A percentile compares a stretch with the other conserved stretches of the same genome.
phyloP scores from a whole-genome alignment of 2,888 invertebrate species.

The Calameuta filiformis region DNA sequence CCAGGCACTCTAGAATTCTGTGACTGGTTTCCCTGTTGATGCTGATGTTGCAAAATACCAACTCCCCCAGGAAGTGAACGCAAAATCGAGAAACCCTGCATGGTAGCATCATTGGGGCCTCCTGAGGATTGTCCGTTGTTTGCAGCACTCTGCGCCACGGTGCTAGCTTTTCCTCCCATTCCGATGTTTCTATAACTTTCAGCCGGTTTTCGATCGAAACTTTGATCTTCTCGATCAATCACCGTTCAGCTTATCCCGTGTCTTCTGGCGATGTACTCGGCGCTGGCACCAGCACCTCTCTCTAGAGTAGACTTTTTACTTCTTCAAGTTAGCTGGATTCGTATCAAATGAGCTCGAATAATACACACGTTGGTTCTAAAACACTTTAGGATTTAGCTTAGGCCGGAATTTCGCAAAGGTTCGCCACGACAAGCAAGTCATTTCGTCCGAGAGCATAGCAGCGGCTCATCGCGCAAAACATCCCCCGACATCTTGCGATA shows the following conservation, averaged over 20 bases:
- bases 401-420: slow-evolving; percentile 50
- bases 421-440: slow-evolving; percentile 55
- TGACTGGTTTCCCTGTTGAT: slow-evolving; percentile 57
- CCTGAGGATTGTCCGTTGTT: slow-evolving; percentile 80
- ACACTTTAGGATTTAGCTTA: slow-evolving; percentile 48
- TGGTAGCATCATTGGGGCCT: slow-evolving; percentile 73
- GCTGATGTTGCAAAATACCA: slow-evolving; percentile 76
- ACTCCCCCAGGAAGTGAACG: slow-evolving; percentile 77
- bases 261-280: background rate
- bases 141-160: slow-evolving; percentile 69
- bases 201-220: background rate
- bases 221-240: background rate
- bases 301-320: background rate
- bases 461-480: slow-evolving; percentile 56
- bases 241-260: background rate
- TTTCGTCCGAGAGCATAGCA: slow-evolving; percentile 47
- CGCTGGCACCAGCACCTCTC: slow-evolving; percentile 4
- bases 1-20: slow-evolving; percentile 58
- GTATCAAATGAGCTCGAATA: slow-evolving; percentile 19
- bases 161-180: slow-evolving; percentile 90
- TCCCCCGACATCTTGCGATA: slow-evolving; percentile 62
- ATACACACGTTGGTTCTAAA: slow-evolving; percentile 37
- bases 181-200: slow-evolving; percentile 15
- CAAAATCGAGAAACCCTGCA: slow-evolving; percentile 75
- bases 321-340: background rate